Evolutionary conservation across 2,113 vertebrate genomes (phyloP).

Genomic region (Bombycilla garrulus): DNA sequence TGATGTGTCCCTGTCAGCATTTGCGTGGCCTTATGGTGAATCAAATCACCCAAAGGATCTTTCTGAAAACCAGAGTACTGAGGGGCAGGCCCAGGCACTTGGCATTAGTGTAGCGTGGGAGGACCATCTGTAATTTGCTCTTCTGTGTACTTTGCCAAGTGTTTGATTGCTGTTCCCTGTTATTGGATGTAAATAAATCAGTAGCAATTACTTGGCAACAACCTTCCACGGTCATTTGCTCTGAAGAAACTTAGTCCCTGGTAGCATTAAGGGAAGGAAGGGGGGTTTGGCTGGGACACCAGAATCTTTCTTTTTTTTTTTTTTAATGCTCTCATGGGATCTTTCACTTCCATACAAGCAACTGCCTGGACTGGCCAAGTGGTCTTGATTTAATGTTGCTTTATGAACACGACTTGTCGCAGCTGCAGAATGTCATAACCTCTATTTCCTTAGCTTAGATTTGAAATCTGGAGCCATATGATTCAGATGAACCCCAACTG

Average conservation of each 20-base stretch:
- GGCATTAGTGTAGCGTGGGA: not conserved
- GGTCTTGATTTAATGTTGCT: constrained; percentile 35
- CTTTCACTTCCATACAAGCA: constrained; percentile 44
- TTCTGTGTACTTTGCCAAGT: not conserved
- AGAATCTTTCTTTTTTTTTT: not conserved
- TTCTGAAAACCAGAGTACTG: not conserved
- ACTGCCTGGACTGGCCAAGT: not conserved
- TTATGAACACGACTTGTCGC: not conserved
- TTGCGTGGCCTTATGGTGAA: accelerated
- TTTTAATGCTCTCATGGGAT: constrained; percentile 29
- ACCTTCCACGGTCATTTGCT: not conserved
- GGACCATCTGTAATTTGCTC: not conserved
- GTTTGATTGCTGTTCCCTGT: not conserved
- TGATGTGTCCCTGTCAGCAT: not conserved
- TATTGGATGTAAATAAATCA: constrained; percentile 27
- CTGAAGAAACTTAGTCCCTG: not conserved
- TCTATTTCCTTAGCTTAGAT: constrained; percentile 43
- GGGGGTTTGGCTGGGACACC: constrained; percentile 21
- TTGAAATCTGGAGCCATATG: constrained; percentile 14
- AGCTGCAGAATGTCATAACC: constrained; percentile 54
- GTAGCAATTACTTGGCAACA: constrained; percentile 8
- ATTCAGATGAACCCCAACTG: constrained; percentile 29
- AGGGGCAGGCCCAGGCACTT: not conserved
- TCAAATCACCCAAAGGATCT: not conserved
- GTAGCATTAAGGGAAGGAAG: not conserved